A percentile compares a stretch with the other conserved stretches of the same genome.
Evolutionary conservation across 2,797 vertebrate genomes (phyloP).

Genomic region (Anguilla marmorata): DNA sequence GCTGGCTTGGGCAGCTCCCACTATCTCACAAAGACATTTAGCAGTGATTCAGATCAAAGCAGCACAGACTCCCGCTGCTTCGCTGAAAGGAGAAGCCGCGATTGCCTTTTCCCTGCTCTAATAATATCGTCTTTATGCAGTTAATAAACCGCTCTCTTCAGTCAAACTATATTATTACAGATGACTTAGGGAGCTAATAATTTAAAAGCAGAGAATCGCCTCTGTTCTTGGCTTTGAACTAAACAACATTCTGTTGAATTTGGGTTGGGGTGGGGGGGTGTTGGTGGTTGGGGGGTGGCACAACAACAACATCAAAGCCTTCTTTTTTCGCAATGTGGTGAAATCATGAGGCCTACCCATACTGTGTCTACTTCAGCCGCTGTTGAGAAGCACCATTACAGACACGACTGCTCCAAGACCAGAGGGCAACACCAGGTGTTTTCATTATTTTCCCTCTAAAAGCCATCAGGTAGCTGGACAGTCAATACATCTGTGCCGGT

Average conservation of each 20-base stretch:
- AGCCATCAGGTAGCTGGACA: conserved; percentile 64
- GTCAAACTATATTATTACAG: conserved; percentile 85
- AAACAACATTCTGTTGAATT: conserved; percentile 84
- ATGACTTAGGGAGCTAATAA: conserved; percentile 85
- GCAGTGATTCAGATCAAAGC: conserved; percentile 89
- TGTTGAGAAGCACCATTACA: conserved; percentile 63
- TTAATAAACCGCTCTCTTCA: conserved; percentile 88
- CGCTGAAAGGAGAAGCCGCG: conserved; percentile 79
- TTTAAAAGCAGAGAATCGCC: conserved; percentile 83
- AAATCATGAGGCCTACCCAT: conserved; percentile 65
- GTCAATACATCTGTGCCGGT: conserved; percentile 57
- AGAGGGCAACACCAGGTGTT: conserved; percentile 63
- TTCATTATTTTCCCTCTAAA: conserved; percentile 54
- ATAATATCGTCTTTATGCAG: conserved; percentile 88
- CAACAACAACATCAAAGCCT: conserved; percentile 76
- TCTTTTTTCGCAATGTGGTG: conserved; percentile 73
- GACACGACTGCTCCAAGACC: conserved; percentile 62
- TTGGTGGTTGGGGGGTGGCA: background rate
- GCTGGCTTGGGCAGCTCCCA: conserved; percentile 74
- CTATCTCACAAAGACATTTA: conserved; percentile 88
- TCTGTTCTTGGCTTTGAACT: conserved; percentile 84
- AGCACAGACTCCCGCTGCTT: conserved; percentile 75
- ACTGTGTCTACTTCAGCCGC: conserved; percentile 71
- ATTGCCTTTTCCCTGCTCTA: conserved; percentile 77
- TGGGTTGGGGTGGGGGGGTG: conserved; percentile 51